Percentiles rank a stretch among this genome's conserved stretches.
phyloP scores from a whole-genome alignment of 2,113 vertebrate genomes.

The Pterophyllum scalare region DNA sequence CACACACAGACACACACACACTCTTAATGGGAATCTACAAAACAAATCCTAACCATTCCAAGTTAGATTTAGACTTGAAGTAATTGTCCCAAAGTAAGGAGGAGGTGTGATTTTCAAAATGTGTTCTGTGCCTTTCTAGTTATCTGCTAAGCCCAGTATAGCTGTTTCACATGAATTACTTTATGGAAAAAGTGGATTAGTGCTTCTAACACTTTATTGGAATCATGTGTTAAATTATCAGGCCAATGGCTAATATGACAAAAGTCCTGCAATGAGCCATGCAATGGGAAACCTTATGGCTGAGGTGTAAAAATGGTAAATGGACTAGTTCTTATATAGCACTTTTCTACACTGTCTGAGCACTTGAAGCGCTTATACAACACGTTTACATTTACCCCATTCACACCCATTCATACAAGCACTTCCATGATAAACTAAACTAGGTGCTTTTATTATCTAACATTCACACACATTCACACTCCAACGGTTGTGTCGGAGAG shows the following conservation, averaged over 20 bases:
- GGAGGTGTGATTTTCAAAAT: background rate
- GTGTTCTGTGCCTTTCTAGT: background rate
- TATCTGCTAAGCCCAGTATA: background rate
- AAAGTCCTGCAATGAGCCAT: background rate
- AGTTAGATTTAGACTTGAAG: background rate
- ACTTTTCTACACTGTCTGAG: too few species aligned
- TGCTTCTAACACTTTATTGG: too few species aligned
- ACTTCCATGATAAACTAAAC: too few species aligned
- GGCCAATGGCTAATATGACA: fast-evolving
- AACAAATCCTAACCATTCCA: background rate
- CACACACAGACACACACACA: fast-evolving
- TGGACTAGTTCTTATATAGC: too few species aligned
- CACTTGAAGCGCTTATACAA: too few species aligned
- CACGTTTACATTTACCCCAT: too few species aligned
- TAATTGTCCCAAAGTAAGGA: background rate
- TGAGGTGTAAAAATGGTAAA: background rate
- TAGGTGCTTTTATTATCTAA: too few species aligned
- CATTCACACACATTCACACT: too few species aligned
- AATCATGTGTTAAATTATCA: background rate
- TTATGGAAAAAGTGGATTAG: too few species aligned
- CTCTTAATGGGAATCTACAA: background rate
- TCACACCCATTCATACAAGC: too few species aligned
- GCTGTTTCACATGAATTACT: background rate
- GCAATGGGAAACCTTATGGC: background rate
- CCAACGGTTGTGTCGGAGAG: too few species aligned